Evolutionary conservation across 2,113 vertebrate species (phyloP).

Genomic region (Datnioides undecimradiatus): DNA sequence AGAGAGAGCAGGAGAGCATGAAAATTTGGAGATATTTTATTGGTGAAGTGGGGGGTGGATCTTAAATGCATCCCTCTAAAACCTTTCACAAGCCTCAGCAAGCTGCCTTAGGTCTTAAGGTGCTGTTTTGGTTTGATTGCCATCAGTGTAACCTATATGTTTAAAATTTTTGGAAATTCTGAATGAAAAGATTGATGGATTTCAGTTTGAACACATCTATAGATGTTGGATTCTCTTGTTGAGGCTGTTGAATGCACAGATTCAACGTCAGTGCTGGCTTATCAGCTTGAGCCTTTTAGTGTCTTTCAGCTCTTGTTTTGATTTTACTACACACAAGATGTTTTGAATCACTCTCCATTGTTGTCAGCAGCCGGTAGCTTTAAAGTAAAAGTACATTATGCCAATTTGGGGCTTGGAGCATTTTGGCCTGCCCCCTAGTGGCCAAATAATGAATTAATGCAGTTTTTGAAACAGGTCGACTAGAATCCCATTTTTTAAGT

Average conservation of each 20-base stretch:
- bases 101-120: neutral
- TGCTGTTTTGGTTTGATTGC: neutral
- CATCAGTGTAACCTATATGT: conserved; percentile 21
- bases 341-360: neutral
- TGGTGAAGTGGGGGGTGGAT: conserved; percentile 8
- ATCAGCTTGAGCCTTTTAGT: neutral
- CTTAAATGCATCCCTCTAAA: conserved; percentile 26
- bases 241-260: conserved; percentile 18
- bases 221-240: conserved; percentile 15
- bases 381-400: neutral
- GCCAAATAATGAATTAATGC: neutral
- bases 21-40: conserved; percentile 34
- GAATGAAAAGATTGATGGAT: conserved; percentile 12
- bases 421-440: neutral
- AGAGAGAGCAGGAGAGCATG: neutral
- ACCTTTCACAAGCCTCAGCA: conserved; percentile 7
- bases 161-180: conserved; percentile 12
- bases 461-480: neutral
- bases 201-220: neutral
- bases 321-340: neutral
- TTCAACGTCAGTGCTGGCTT: neutral
- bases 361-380: neutral
- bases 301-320: neutral
- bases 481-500: neutral
- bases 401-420: neutral